These are phyloP conservation scores for Acrocyrtus sp. DNA, from an alignment of 2,888 invertebrate genomes.

Conservation along the genomic window DNA sequence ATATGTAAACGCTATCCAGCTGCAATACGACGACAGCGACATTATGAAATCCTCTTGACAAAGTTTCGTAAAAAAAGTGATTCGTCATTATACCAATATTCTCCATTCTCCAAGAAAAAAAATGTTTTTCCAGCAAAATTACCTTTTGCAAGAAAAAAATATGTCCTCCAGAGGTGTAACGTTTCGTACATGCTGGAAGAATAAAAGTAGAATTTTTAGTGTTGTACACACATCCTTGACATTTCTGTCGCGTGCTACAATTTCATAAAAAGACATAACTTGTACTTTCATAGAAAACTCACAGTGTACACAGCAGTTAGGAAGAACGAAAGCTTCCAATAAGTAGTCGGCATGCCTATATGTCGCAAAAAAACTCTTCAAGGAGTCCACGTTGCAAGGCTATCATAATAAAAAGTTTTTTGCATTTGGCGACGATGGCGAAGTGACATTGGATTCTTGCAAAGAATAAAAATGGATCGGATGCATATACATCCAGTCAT, in stretches of 20 bases:
- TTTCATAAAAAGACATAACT: conserved; percentile 33
- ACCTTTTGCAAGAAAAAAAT: neutral
- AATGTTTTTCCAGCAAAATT: neutral
- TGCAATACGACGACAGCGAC: no score
- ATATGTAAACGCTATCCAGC: no score
- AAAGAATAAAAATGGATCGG: no score
- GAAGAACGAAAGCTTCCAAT: neutral
- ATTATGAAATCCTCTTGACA: neutral
- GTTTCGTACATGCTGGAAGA: neutral
- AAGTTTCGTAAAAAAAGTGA: neutral
- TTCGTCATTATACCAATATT: neutral
- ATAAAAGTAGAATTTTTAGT: neutral
- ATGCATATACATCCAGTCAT: no score
- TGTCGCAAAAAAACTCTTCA: no score
- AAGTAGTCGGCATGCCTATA: no score
- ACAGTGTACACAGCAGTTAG: neutral
- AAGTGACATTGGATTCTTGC: no score
- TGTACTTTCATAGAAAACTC: neutral
- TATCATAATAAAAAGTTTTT: neutral
- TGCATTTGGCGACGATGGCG: neutral
- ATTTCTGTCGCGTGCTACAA: conserved; percentile 40
- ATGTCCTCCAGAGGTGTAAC: neutral
- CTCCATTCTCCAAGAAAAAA: neutral
- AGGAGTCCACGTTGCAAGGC: neutral
- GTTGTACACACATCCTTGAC: conserved; percentile 22